phyloP scores from a whole-genome alignment of 2,797 vertebrate species.

The Melanotaenia parkinsoni region DNA sequence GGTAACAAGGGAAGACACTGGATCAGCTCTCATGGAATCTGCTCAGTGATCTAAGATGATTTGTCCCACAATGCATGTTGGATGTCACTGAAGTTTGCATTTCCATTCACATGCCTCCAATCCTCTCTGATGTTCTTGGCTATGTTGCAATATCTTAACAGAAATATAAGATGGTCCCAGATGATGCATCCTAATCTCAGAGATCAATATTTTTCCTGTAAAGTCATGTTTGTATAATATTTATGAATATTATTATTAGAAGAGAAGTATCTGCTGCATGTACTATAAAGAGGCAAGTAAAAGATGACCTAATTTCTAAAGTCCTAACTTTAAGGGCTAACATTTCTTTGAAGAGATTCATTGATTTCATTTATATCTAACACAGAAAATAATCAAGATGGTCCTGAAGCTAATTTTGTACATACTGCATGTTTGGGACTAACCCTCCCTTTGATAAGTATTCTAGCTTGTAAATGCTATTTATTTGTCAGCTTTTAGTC shows the following conservation, averaged over 20 bases:
- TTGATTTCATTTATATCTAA: not conserved
- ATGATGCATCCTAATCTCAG: not conserved
- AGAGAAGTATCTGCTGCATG: not conserved
- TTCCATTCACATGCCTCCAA: not conserved
- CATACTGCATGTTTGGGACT: too few species aligned
- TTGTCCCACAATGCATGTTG: not conserved
- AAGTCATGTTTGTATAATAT: not conserved
- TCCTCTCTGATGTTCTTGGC: not conserved
- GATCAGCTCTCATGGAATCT: constrained; percentile 3
- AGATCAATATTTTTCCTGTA: constrained; percentile 12
- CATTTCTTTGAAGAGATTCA: not conserved
- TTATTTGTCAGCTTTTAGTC: not conserved
- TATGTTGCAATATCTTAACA: not conserved
- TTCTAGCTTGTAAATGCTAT: not conserved
- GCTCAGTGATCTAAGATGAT: not conserved
- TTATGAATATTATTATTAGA: not conserved
- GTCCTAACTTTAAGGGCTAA: not conserved
- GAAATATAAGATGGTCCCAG: not conserved
- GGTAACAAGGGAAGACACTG: constrained; percentile 72
- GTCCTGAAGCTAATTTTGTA: not conserved
- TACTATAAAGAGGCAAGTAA: not conserved
- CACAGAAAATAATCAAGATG: not conserved
- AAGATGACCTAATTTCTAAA: not conserved
- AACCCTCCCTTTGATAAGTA: not conserved
- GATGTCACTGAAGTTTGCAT: not conserved